These are phyloP conservation scores for Dendroctonus ponderosae DNA, from an alignment of 1,140 invertebrate genomes.

Conservation along the genomic window DNA sequence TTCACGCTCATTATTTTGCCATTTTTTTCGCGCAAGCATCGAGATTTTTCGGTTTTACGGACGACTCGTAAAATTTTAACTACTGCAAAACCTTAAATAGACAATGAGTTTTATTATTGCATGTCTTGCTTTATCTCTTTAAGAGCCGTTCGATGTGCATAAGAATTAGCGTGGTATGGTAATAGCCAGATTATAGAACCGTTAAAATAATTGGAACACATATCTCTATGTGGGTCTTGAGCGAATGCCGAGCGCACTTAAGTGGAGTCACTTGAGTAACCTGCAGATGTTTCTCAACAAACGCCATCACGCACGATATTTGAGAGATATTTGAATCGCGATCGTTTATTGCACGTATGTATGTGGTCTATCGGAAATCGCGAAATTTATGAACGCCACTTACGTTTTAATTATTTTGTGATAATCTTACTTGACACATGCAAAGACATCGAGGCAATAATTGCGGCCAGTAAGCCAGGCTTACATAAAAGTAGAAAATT, in stretches of 20 bases:
- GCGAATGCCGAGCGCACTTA: conserved; percentile 2
- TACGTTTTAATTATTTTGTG: too few relatives aligned
- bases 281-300: not conserved
- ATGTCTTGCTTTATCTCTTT: not conserved
- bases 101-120: conserved; percentile 4
- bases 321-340: not conserved
- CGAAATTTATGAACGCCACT: too few relatives aligned
- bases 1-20: conserved; percentile 42
- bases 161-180: not conserved
- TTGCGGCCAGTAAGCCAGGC: too few relatives aligned
- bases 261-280: conserved; percentile 2
- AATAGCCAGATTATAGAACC: conserved; percentile 4
- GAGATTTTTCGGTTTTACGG: conserved; percentile 5
- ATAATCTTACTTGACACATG: too few relatives aligned
- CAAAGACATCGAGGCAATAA: too few relatives aligned
- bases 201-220: conserved; percentile 11
- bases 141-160: not conserved
- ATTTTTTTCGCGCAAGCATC: conserved; percentile 25
- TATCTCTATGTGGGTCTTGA: not conserved
- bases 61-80: conserved; percentile 14
- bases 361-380: too few relatives aligned
- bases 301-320: not conserved
- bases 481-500: too few relatives aligned
- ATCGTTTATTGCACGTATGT: too few relatives aligned
- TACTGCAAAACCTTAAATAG: conserved; percentile 4